phyloP scores from a whole-genome alignment of 2,113 vertebrate genomes.

The Phainopepla nitens region DNA sequence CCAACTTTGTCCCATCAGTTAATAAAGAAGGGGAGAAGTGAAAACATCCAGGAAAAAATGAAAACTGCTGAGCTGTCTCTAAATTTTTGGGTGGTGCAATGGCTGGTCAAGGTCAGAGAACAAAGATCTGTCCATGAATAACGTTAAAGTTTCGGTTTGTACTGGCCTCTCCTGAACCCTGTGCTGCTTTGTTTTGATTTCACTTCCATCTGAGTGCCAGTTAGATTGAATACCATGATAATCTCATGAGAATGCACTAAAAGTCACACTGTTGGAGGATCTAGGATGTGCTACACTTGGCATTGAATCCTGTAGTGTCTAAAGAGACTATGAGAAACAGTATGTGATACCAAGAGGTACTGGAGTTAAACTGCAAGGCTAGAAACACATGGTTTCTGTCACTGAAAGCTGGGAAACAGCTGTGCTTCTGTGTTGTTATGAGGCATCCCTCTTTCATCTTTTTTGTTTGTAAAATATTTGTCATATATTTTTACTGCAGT shows the following conservation, averaged over 20 bases:
- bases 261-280: neutral
- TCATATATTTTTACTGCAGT: neutral
- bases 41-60: neutral
- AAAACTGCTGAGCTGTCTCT: slow-evolving; percentile 2
- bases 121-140: neutral
- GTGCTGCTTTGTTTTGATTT: neutral
- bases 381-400: neutral
- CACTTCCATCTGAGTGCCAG: neutral
- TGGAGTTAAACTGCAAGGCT: neutral
- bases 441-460: neutral
- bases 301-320: neutral
- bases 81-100: neutral
- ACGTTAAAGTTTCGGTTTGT: neutral
- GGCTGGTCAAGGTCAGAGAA: slow-evolving; percentile 21
- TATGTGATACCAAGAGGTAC: neutral
- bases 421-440: neutral
- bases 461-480: neutral
- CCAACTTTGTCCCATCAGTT: neutral
- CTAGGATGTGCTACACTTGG: neutral
- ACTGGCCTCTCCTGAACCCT: neutral
- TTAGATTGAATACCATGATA: neutral
- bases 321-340: neutral
- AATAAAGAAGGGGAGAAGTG: neutral
- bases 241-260: neutral
- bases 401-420: neutral